Percentiles rank a stretch among this genome's conserved stretches.
Conservation (phyloP, 2,113 vertebrate genomes). For the Dicrurus megarhynchus region DNA sequence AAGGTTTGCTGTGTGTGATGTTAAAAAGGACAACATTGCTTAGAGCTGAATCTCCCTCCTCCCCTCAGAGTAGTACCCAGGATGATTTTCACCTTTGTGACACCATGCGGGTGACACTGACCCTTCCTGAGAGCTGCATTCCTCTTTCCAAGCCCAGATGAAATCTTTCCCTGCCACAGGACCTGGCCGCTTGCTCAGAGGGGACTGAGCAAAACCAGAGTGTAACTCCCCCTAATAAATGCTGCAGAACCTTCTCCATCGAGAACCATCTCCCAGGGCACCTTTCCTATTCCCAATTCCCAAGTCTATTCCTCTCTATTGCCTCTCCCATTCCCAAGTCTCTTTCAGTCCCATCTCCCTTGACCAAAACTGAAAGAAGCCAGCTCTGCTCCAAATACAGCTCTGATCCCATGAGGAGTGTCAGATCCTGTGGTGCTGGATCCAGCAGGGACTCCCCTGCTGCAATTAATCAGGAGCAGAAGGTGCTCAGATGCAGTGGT, state of each 20-base stretch:
- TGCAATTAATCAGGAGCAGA: slow-evolving; percentile 7
- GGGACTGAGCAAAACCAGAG: background rate
- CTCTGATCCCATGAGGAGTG: background rate
- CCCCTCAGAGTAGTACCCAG: background rate
- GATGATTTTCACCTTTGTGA: background rate
- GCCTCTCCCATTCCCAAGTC: background rate
- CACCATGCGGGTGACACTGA: background rate
- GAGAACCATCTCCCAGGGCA: background rate
- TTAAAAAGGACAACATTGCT: background rate
- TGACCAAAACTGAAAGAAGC: background rate
- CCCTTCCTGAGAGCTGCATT: background rate
- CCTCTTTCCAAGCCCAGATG: background rate
- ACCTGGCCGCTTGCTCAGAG: background rate
- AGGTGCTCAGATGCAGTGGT: background rate
- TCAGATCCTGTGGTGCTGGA: background rate
- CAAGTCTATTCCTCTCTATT: background rate
- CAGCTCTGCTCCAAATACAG: background rate
- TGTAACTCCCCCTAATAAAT: background rate
- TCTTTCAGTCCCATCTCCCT: background rate
- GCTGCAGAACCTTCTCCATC: background rate
- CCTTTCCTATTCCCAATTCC: background rate
- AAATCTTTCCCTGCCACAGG: background rate
- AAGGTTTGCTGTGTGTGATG: background rate
- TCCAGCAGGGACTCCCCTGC: background rate
- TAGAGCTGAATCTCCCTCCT: background rate